Conservation (phyloP, 2,113 vertebrate genomes). For the Erpornis zantholeuca region DNA sequence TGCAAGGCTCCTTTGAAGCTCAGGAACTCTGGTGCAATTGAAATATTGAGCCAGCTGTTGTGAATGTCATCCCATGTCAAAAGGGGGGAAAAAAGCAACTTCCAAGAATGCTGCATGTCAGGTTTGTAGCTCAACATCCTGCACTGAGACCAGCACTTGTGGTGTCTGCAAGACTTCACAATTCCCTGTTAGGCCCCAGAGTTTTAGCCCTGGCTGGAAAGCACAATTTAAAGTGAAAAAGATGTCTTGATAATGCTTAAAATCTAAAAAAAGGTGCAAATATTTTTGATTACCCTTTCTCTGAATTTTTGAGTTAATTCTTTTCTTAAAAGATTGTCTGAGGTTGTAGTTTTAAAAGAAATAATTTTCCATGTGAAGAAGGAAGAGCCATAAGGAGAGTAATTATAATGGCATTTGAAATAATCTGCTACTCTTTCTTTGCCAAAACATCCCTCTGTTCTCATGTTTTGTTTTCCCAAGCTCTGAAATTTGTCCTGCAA, state of each 20-base stretch:
- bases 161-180: neutral
- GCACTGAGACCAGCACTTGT: neutral
- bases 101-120: neutral
- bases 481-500: slow-evolving; percentile 49
- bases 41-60: neutral
- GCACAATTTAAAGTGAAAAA: neutral
- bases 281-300: neutral
- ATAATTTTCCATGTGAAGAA: slow-evolving; percentile 25
- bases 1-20: neutral
- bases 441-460: slow-evolving; percentile 54
- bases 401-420: slow-evolving; percentile 67
- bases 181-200: neutral
- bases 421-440: slow-evolving; percentile 49
- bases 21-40: neutral
- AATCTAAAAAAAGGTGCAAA: neutral
- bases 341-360: slow-evolving; percentile 54
- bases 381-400: slow-evolving; percentile 56
- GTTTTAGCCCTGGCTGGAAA: neutral
- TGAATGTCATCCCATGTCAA: neutral
- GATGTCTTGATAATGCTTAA: neutral
- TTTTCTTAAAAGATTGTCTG: slow-evolving; percentile 17
- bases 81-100: fast-evolving
- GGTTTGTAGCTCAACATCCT: neutral
- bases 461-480: slow-evolving; percentile 45
- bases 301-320: neutral